Conservation (phyloP, 1,140 invertebrate species). For the Brachionus angularis region DNA sequence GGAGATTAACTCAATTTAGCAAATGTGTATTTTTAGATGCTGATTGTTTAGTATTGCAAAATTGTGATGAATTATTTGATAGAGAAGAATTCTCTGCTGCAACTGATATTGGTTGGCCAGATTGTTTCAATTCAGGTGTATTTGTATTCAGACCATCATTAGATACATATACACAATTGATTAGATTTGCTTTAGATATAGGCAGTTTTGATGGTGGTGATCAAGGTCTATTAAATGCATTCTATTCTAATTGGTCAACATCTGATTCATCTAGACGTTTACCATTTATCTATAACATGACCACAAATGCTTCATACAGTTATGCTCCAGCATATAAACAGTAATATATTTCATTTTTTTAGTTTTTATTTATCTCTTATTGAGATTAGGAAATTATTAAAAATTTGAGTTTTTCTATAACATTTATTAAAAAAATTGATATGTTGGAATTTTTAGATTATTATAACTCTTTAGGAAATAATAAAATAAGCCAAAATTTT, state of each 20-base stretch:
- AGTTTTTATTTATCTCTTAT: no score
- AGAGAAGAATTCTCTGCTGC: constrained; percentile 59
- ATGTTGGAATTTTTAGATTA: no score
- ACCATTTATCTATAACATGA: constrained; percentile 96
- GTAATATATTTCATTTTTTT: constrained; percentile 57
- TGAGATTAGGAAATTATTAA: no score
- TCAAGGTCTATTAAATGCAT: constrained; percentile 88
- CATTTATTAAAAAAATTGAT: no score
- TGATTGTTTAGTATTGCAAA: constrained; percentile 51
- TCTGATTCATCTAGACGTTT: no score
- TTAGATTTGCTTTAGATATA: constrained; percentile 58
- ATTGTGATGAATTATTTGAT: constrained; percentile 59
- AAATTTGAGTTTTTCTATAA: no score
- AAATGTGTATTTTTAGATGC: constrained; percentile 60
- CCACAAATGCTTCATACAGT: constrained; percentile 86
- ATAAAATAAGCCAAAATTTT: no score
- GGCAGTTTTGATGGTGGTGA: constrained; percentile 58
- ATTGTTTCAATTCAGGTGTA: constrained; percentile 61
- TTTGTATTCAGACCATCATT: constrained; percentile 58
- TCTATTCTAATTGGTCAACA: constrained; percentile 89
- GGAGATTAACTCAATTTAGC: constrained; percentile 56
- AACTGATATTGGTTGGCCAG: constrained; percentile 60
- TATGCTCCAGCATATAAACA: constrained; percentile 95
- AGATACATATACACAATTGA: constrained; percentile 55
- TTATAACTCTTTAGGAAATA: no score